A percentile compares a stretch with the other conserved stretches of the same genome.
phyloP scores from a whole-genome alignment of 2,797 vertebrate genomes.

The Hybognathus amarus region DNA sequence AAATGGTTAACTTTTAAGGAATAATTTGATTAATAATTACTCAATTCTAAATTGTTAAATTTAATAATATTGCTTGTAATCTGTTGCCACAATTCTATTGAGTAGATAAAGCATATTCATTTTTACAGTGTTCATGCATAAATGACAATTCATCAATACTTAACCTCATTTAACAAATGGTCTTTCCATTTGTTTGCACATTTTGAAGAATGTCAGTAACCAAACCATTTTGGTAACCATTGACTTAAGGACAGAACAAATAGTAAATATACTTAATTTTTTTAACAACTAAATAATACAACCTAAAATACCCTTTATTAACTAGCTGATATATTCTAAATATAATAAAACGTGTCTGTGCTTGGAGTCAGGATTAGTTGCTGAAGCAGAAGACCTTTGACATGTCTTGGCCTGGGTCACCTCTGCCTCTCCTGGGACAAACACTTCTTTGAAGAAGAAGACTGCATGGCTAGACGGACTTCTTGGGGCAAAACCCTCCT shows the following conservation, averaged over 20 bases:
- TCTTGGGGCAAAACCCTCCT: slow-evolving; percentile 75
- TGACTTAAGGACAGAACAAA: too few relatives aligned
- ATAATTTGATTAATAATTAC: too few relatives aligned
- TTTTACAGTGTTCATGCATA: background rate
- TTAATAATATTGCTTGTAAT: too few relatives aligned
- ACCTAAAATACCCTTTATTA: too few relatives aligned
- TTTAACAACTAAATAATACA: too few relatives aligned
- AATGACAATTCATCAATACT: background rate
- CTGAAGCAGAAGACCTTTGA: slow-evolving; percentile 73
- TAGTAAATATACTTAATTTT: too few relatives aligned
- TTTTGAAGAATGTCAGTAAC: background rate
- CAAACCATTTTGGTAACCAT: too few relatives aligned
- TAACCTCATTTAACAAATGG: background rate
- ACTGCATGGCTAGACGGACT: slow-evolving; percentile 72
- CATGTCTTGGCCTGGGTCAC: slow-evolving; percentile 70
- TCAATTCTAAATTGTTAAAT: too few relatives aligned
- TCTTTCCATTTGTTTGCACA: background rate
- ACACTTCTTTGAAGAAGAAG: slow-evolving; percentile 74
- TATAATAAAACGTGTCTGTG: slow-evolving; percentile 34
- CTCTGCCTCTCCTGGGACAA: slow-evolving; percentile 67
- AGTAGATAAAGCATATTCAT: too few relatives aligned
- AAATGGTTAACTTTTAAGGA: too few relatives aligned
- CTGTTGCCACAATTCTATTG: too few relatives aligned
- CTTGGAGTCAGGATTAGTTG: slow-evolving; percentile 67
- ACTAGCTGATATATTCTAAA: background rate